phyloP scores from a whole-genome alignment of 2,888 invertebrate genomes.

The Teinopalpus imperialis region DNA sequence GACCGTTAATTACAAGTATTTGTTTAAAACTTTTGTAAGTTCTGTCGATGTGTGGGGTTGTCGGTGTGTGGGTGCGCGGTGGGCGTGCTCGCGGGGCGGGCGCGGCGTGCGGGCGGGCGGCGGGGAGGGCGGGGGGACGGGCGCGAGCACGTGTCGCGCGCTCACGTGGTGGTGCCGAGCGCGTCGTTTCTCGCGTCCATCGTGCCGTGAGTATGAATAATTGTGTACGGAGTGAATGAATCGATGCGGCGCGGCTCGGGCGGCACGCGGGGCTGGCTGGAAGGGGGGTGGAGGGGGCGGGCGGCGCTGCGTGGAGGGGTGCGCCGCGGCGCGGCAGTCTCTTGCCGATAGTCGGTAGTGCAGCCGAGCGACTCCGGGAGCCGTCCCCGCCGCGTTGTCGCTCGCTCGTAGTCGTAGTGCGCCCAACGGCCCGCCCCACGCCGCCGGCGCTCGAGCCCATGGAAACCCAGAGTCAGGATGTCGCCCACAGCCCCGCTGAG shows the following conservation, averaged over 20 bases:
- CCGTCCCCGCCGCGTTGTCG: constrained; percentile 82
- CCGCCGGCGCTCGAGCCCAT: constrained; percentile 78
- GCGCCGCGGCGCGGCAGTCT: constrained; percentile 79
- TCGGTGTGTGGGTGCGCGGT: constrained; percentile 50
- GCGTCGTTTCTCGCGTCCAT: constrained; percentile 54
- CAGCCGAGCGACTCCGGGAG: constrained; percentile 84
- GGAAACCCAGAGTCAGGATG: constrained; percentile 91
- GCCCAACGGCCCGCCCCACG: constrained; percentile 64
- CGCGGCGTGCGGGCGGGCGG: constrained; percentile 39
- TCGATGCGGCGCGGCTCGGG: constrained; percentile 67
- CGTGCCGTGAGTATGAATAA: constrained; percentile 78
- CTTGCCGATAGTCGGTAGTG: constrained; percentile 88
- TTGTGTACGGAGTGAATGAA: constrained; percentile 80
- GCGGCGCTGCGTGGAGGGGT: constrained; percentile 73
- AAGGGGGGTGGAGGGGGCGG: constrained; percentile 57
- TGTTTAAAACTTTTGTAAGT: constrained; percentile 24
- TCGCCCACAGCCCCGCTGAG: constrained; percentile 92
- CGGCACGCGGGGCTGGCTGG: constrained; percentile 53
- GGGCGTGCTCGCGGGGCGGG: constrained; percentile 42
- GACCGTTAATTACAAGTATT: constrained; percentile 19
- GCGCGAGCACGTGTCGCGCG: constrained; percentile 74
- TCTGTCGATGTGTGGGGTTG: constrained; percentile 36
- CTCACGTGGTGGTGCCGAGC: constrained; percentile 72
- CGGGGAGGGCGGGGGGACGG: constrained; percentile 42
- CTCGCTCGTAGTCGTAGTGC: constrained; percentile 83